Percentiles rank a stretch among this genome's conserved stretches.
phyloP scores from a whole-genome alignment of 2,113 vertebrate genomes.

The Calyptomena viridis region DNA sequence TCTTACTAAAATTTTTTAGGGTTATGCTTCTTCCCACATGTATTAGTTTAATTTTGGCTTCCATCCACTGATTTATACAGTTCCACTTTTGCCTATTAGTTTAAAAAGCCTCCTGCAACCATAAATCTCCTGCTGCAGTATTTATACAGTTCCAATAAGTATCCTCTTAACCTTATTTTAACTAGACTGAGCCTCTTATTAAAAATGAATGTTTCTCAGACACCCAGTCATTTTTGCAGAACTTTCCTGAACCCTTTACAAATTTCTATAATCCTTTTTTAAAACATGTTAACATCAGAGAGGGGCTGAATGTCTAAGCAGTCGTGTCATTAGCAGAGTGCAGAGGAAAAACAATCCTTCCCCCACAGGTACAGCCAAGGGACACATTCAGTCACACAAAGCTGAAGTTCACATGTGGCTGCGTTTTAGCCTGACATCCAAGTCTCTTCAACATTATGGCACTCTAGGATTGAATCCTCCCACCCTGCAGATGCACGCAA shows the following conservation, averaged over 20 bases:
- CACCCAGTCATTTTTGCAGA: background rate
- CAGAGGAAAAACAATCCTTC: background rate
- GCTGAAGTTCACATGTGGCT: background rate
- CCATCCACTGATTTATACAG: background rate
- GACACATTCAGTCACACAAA: background rate
- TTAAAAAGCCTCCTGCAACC: background rate
- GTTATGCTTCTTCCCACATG: background rate
- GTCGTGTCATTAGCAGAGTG: background rate
- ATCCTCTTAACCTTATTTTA: background rate
- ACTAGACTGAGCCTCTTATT: background rate
- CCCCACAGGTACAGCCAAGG: background rate
- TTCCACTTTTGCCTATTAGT: background rate
- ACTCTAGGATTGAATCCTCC: slow-evolving; percentile 2
- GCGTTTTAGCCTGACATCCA: background rate
- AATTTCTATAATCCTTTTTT: background rate
- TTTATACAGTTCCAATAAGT: background rate
- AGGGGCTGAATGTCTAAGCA: background rate
- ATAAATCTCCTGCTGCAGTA: background rate
- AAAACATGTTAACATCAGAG: accelerated
- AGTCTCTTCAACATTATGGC: background rate
- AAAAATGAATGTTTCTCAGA: background rate
- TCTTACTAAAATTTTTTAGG: background rate
- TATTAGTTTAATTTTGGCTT: background rate
- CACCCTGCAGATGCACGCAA: slow-evolving; percentile 25
- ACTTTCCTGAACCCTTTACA: background rate